Percentiles rank a stretch among this genome's conserved stretches.
Evolutionary conservation across 37 sponge, comb jelly and placozoan genomes (phyloP).

Genomic region (Diacarnus erythraeanus): DNA sequence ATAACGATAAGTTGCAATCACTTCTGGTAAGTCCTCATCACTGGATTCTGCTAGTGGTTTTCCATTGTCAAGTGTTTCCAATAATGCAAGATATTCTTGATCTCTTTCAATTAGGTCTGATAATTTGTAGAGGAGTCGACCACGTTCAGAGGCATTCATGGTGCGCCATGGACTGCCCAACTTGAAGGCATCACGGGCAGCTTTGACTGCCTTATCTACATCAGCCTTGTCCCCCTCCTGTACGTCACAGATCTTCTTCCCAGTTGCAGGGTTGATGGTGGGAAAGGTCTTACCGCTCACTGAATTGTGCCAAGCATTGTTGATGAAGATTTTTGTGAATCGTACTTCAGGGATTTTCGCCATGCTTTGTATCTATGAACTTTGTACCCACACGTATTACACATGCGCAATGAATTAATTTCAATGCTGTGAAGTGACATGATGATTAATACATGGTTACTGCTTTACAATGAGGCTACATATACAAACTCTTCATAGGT

Average conservation of each 20-base stretch:
- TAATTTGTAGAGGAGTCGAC: conserved; percentile 81
- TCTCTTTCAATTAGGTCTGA: conserved; percentile 94
- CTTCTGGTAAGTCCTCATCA: conserved; percentile 59
- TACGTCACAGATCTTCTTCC: conserved; percentile 94
- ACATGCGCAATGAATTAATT: no score
- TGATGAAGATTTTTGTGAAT: conserved; percentile 94
- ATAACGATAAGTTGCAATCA: conserved; percentile 82
- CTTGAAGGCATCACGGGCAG: conserved; percentile 88
- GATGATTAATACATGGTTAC: no score
- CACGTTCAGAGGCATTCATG: conserved; percentile 95
- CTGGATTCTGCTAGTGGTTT: conserved; percentile 79
- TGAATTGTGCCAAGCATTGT: conserved; percentile 91
- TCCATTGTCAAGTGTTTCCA: conserved; percentile 97
- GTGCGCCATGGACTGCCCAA: conserved; percentile 91
- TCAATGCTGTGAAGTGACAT: no score
- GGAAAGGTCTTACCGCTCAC: conserved; percentile 94
- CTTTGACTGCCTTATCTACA: conserved; percentile 92
- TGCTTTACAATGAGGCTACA: no score
- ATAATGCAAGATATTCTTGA: conserved; percentile 82
- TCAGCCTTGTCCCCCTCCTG: conserved; percentile 98
- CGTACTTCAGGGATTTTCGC: no score
- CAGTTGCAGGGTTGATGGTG: conserved; percentile 89
- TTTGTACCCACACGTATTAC: no score
- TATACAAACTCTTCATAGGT: no score
- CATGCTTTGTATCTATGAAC: no score